phyloP scores from a whole-genome alignment of 2,888 invertebrate genomes.

The Incurvaria masculella region DNA sequence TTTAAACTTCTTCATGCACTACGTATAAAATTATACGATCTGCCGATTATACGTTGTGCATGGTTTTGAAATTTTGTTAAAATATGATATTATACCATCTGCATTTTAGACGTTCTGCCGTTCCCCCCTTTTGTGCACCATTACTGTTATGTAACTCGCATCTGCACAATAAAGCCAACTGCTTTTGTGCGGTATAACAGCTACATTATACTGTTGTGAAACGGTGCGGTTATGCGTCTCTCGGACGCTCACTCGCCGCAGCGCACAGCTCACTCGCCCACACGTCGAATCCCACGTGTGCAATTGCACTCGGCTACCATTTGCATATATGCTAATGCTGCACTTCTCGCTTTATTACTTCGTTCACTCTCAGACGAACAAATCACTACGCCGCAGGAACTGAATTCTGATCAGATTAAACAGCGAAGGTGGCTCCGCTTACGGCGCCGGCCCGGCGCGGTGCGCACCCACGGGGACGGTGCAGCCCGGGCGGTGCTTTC shows the following conservation, averaged over 20 bases:
- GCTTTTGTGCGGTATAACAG: neutral
- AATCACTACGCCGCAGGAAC: neutral
- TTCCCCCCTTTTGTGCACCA: too few relatives aligned
- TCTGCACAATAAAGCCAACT: too few relatives aligned
- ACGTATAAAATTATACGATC: too few relatives aligned
- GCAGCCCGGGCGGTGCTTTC: too few relatives aligned
- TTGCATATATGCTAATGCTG: slow-evolving; percentile 31
- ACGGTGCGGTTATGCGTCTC: neutral
- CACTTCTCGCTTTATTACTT: slow-evolving; percentile 11
- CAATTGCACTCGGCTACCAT: slow-evolving; percentile 28
- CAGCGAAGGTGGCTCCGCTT: neutral
- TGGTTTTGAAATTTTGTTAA: too few relatives aligned
- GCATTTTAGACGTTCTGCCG: too few relatives aligned
- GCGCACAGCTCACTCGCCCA: too few relatives aligned
- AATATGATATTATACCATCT: too few relatives aligned
- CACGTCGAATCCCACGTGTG: slow-evolving; percentile 22
- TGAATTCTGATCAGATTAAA: slow-evolving; percentile 1
- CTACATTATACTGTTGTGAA: neutral
- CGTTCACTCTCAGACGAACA: slow-evolving; percentile 2
- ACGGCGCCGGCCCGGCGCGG: neutral
- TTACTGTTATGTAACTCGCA: too few relatives aligned
- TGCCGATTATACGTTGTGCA: too few relatives aligned
- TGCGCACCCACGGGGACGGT: too few relatives aligned
- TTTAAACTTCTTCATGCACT: too few relatives aligned
- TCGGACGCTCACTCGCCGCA: neutral